Percentiles rank a stretch among this genome's conserved stretches.
phyloP scores from a whole-genome alignment of 2,113 vertebrate species.

The Etheostoma spectabile region DNA sequence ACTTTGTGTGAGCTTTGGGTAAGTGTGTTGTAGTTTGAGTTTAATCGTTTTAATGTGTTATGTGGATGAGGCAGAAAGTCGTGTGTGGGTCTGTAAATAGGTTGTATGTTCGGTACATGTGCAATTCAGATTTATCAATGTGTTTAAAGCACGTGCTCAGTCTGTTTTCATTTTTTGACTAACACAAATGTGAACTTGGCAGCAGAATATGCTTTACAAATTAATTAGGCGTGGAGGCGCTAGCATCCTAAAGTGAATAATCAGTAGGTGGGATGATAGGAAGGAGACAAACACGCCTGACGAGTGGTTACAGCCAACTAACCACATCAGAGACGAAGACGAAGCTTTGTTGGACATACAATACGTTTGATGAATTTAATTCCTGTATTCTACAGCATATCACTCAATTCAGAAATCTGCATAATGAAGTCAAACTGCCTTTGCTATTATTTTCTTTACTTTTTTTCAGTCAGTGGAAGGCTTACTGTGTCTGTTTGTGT shows the following conservation, averaged over 20 bases:
- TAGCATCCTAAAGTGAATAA: slow-evolving; percentile 67
- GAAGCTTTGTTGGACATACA: slow-evolving; percentile 38
- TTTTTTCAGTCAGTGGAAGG: slow-evolving; percentile 6
- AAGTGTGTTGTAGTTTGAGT: slow-evolving; percentile 14
- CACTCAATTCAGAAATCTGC: slow-evolving; percentile 50
- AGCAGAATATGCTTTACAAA: slow-evolving; percentile 58
- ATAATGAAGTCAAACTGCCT: slow-evolving; percentile 53
- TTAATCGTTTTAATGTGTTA: slow-evolving; percentile 10
- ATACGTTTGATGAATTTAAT: slow-evolving; percentile 55
- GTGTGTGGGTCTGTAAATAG: background rate
- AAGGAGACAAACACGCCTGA: slow-evolving; percentile 54
- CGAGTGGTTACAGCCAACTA: slow-evolving; percentile 57
- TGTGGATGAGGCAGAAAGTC: background rate
- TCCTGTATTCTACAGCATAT: slow-evolving; percentile 54
- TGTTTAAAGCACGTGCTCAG: slow-evolving; percentile 28
- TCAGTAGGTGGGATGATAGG: slow-evolving; percentile 57
- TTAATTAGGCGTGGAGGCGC: slow-evolving; percentile 68
- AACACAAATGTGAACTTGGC: slow-evolving; percentile 61
- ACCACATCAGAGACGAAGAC: slow-evolving; percentile 45
- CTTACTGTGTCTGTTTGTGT: slow-evolving; percentile 24
- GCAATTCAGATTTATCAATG: slow-evolving; percentile 33
- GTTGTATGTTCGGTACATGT: background rate
- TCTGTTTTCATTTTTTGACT: slow-evolving; percentile 33
- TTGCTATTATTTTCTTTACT: background rate
- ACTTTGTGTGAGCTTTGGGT: slow-evolving; percentile 15